A percentile compares a stretch with the other conserved stretches of the same genome.
phyloP scores from a whole-genome alignment of 2,113 vertebrate species.

The Acanthochromis polyacanthus region DNA sequence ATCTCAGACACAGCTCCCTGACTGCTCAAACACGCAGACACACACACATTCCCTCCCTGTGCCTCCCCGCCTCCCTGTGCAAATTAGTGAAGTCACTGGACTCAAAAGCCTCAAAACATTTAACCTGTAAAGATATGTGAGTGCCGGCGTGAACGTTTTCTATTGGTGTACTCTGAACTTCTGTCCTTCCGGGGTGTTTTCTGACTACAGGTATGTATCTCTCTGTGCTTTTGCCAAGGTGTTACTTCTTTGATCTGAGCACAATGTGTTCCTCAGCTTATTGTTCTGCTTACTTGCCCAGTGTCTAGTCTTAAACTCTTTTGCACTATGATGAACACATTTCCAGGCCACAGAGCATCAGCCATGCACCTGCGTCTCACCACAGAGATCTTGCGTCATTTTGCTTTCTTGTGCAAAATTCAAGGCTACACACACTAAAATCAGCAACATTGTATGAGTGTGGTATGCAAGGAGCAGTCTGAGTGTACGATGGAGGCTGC shows the following conservation, averaged over 20 bases:
- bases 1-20: conserved; percentile 49
- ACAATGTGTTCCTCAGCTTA: not conserved
- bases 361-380: conserved; percentile 43
- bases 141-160: conserved; percentile 19
- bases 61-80: conserved; percentile 43
- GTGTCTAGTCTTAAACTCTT: not conserved
- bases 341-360: conserved; percentile 70
- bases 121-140: conserved; percentile 48
- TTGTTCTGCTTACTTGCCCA: conserved; percentile 28
- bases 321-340: conserved; percentile 13
- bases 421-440: not conserved
- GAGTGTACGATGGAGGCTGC: not conserved
- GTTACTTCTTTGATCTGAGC: conserved; percentile 5
- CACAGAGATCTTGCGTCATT: not conserved
- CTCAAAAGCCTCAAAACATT: conserved; percentile 56
- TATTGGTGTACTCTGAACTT: not conserved
- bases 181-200: not conserved
- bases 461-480: not conserved
- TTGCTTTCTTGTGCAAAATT: not conserved
- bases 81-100: conserved; percentile 70
- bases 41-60: conserved; percentile 28
- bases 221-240: conserved; percentile 2
- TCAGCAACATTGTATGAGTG: not conserved
- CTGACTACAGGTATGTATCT: conserved; percentile 63
- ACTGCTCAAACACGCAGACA: conserved; percentile 48